These are phyloP conservation scores for Paedocypris sp. DNA, from an alignment of 2,113 vertebrate genomes.

Conservation along the genomic window DNA sequence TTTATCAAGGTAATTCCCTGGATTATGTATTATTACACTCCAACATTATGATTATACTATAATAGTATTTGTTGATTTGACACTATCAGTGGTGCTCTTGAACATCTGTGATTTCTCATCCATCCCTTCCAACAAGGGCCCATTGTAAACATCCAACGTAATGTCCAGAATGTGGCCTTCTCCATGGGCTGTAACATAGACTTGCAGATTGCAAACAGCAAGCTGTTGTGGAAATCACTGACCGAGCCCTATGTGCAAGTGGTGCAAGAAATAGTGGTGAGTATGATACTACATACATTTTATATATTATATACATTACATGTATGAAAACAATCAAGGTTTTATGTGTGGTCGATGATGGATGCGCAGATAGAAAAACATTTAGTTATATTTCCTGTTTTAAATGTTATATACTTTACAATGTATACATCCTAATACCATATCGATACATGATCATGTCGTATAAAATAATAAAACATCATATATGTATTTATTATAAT, in stretches of 20 bases:
- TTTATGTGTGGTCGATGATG: too few species aligned
- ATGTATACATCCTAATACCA: too few species aligned
- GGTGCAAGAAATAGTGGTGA: slow-evolving; percentile 59
- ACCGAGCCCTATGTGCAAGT: slow-evolving; percentile 49
- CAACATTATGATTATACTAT: too few species aligned
- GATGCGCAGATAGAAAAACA: too few species aligned
- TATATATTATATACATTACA: too few species aligned
- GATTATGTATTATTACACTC: not conserved
- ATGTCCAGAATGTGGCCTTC: slow-evolving; percentile 59
- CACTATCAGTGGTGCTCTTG: not conserved
- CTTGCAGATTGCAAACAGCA: slow-evolving; percentile 71
- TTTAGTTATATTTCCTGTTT: too few species aligned
- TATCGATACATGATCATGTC: too few species aligned
- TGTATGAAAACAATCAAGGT: too few species aligned
- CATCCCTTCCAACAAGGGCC: slow-evolving; percentile 67
- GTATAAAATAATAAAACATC: too few species aligned
- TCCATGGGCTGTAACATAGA: slow-evolving; percentile 75
- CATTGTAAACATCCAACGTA: slow-evolving; percentile 60
- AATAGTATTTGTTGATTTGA: not conserved
- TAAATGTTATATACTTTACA: too few species aligned
- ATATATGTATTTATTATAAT: too few species aligned
- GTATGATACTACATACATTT: not conserved
- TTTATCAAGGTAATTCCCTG: slow-evolving; percentile 59
- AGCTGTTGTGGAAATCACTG: slow-evolving; percentile 58
- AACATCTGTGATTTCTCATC: too few species aligned